Conservation (phyloP, 2,797 vertebrate species). For the Eulemur coronatus region DNA sequence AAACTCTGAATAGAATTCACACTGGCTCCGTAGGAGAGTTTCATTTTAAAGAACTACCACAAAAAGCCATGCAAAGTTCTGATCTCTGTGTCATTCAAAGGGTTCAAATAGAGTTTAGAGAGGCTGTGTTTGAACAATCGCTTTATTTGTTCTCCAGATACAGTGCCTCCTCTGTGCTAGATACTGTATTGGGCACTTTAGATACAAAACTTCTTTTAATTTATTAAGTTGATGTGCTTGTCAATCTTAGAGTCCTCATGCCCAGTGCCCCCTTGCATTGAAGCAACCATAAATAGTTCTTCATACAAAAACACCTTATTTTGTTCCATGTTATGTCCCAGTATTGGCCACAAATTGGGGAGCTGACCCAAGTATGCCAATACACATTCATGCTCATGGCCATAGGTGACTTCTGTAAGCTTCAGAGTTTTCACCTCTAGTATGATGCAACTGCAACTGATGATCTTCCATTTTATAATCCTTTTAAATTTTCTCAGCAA, state of each 20-base stretch:
- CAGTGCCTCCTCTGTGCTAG: neutral
- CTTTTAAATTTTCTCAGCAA: neutral
- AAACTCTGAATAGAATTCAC: conserved; percentile 46
- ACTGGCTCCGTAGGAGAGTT: neutral
- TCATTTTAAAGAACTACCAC: conserved; percentile 37
- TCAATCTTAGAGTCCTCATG: neutral
- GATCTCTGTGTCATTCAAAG: neutral
- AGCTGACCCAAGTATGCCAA: neutral
- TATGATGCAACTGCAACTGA: neutral
- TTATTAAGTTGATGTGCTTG: neutral
- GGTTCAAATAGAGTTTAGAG: conserved; percentile 39
- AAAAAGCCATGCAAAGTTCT: conserved; percentile 29
- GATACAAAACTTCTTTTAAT: neutral
- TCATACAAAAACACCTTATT: neutral
- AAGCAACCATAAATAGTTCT: neutral
- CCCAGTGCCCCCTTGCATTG: neutral
- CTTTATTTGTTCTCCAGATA: conserved; percentile 3
- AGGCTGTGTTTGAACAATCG: neutral
- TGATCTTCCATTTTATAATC: neutral
- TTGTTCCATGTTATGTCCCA: neutral
- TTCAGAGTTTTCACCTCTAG: neutral
- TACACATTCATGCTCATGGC: neutral
- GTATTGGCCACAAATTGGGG: neutral
- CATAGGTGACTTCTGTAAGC: neutral
- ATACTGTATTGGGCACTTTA: neutral